Evolutionary conservation across 2,797 vertebrate species (phyloP), one percentile per base, ranked within the genome.

Genomic region (Chelonia mydas): DNA sequence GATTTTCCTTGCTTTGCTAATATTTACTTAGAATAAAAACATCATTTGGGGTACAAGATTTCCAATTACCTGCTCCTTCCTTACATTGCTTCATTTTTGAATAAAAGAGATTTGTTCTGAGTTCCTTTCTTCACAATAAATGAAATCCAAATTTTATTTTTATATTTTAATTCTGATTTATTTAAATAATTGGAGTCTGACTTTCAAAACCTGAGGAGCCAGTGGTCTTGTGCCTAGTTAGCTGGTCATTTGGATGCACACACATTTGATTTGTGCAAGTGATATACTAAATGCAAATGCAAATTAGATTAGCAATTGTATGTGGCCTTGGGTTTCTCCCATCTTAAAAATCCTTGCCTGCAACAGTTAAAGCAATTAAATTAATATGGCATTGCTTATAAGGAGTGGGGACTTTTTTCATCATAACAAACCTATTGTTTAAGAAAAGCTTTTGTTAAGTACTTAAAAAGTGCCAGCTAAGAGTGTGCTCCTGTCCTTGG

Each of bases 381-480:
- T 53, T 47, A 76, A 6, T 86, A 55, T n/a, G 50, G 49, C 12
- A 31, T 28, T 68, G 33, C 53, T 92, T 2, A 3, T 87, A 83
- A 54, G 87, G 74, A 90, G 2, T 27, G 12, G 81, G 47, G 45
- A 83, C 8, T 89, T 95, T 81, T 61, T 90, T 96, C 94, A 94
- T 96, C 88, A 17, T 89, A 95, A 93, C 84, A 95, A 94, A 95
- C 10, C 53, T 72, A 90, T 96, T 95, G 94, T 93, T 96, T 88
- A 91, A 94, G 96, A 92, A 89, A 92, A 96, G 95, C 90, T 97
- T 96, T 96, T 95, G 83, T 89, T 89, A 94, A 95, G 96, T 93
- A 93, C 85, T 96, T 83, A 27, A 65, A 87, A 95, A 96, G 86
- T 95, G 90, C 1, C 79, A 87, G 93, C 16, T 89, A 68, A 86